Conservation (phyloP, 2,888 invertebrate genomes). For the Diabrotica balteata region DNA sequence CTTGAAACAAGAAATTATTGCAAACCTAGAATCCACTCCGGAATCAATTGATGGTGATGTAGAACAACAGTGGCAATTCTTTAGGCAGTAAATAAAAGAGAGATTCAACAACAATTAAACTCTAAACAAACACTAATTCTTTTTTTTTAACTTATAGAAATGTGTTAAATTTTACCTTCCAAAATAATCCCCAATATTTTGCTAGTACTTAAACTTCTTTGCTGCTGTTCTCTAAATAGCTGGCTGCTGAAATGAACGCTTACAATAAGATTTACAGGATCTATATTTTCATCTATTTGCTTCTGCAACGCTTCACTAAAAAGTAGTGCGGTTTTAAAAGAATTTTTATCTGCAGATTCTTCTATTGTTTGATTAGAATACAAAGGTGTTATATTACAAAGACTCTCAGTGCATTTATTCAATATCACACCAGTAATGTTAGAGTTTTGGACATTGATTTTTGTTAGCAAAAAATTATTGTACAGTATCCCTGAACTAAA, state of each 20-base stretch:
- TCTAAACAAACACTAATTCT: too few relatives aligned
- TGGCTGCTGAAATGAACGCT: slow-evolving; percentile 42
- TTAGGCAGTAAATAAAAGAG: too few relatives aligned
- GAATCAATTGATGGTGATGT: too few relatives aligned
- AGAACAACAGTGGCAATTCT: too few relatives aligned
- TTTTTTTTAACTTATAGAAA: too few relatives aligned
- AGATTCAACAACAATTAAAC: too few relatives aligned
- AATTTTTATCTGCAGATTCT: slow-evolving; percentile 19
- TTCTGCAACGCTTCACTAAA: slow-evolving; percentile 40
- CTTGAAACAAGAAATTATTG: too few relatives aligned
- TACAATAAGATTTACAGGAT: slow-evolving; percentile 35
- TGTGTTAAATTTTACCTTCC: slow-evolving; percentile 14
- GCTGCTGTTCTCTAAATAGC: slow-evolving; percentile 41
- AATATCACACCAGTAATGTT: slow-evolving; percentile 58
- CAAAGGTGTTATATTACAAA: slow-evolving; percentile 55
- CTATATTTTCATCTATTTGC: slow-evolving; percentile 33
- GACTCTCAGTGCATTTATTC: slow-evolving; percentile 37
- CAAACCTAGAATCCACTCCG: too few relatives aligned
- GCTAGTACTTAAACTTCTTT: slow-evolving; percentile 31
- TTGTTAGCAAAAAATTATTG: slow-evolving; percentile 61
- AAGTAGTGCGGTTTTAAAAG: slow-evolving; percentile 37
- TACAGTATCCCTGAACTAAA: slow-evolving; percentile 49
- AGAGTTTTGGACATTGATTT: slow-evolving; percentile 52
- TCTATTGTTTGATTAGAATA: slow-evolving; percentile 18
- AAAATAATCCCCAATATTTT: slow-evolving; percentile 67